Base-by-base conservation (phyloP, 2,797 vertebrate genomes). In the Pteronotus mesoamericanus region DNA sequence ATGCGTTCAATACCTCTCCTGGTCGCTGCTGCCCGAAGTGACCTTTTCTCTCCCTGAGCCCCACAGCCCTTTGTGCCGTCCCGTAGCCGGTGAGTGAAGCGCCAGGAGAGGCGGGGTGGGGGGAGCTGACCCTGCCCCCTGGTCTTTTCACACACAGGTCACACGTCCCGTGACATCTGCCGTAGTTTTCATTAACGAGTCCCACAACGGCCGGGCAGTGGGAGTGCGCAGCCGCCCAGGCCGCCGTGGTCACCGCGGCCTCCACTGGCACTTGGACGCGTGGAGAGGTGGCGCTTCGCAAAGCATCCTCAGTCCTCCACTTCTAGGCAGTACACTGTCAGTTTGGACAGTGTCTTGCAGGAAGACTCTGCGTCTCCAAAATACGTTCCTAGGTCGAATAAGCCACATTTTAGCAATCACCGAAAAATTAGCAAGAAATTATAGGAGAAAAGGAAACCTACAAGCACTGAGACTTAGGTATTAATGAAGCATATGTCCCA, bases 341-440 rank as follows among this genome's bases (percentile, higher is more conserved):
- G 69, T 71, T 91, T 72, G 55, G 71, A 61, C 39, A 90, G 44
- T 39, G 71, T 68, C n/a, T 55, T 78, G 7, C 32, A 85, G 88
- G 29, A 84, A 96, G 75, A 75, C 11, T 24, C 42, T 79, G 10
- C 44, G 44, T 87, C 37, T 94, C 90, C 3, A 51, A 94, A 91
- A 68, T 79, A 68, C 44, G 24, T 75, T 93, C 14, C 74, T 75
- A 80, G 93, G 48, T 64, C 46, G 85, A 96, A 69, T 57, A 88
- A 92, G 86, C 78, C 82, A 77, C 74, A 83, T 80, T 95, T 97
- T 91, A 78, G 42, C 19, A 71, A 92, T 92, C 96, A 86, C 77
- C 32, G 24, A 95, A 61, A 53, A 96, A 96, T 91, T 96, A 86
- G 66, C 32, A 89, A 89, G 66, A 95, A 86, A 84, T 89, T 92